Conservation (phyloP, 2,113 vertebrate species). For the Naja naja region DNA sequence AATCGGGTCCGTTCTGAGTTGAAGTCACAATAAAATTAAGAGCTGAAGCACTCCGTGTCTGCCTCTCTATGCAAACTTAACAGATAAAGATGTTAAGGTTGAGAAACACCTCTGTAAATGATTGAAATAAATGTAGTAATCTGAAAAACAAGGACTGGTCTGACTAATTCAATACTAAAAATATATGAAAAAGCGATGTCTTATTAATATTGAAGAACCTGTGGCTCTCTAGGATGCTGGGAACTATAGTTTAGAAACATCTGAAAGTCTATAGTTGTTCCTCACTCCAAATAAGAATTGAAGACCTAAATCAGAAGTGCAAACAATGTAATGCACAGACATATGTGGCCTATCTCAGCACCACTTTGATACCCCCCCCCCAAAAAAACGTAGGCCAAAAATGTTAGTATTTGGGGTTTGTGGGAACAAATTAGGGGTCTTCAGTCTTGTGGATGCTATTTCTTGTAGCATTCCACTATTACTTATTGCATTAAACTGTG, state of each 20-base stretch:
- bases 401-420: background rate
- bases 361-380: background rate
- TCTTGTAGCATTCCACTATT: background rate
- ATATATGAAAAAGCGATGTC: background rate
- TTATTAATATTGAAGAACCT: background rate
- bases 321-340: background rate
- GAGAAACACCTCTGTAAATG: background rate
- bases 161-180: background rate
- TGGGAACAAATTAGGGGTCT: background rate
- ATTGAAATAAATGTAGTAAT: background rate
- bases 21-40: too few species aligned
- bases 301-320: background rate
- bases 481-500: background rate
- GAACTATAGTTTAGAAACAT: background rate
- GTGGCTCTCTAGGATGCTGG: background rate
- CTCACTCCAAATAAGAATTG: background rate
- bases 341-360: background rate
- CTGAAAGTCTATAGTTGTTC: background rate
- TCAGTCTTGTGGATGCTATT: background rate
- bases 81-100: background rate
- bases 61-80: too few species aligned
- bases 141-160: background rate
- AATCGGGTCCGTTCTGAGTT: too few species aligned
- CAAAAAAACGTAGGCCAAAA: background rate
- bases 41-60: too few species aligned